These are phyloP conservation scores for Zeuzera pyrina DNA, from an alignment of 2,888 invertebrate genomes.

Conservation along the genomic window DNA sequence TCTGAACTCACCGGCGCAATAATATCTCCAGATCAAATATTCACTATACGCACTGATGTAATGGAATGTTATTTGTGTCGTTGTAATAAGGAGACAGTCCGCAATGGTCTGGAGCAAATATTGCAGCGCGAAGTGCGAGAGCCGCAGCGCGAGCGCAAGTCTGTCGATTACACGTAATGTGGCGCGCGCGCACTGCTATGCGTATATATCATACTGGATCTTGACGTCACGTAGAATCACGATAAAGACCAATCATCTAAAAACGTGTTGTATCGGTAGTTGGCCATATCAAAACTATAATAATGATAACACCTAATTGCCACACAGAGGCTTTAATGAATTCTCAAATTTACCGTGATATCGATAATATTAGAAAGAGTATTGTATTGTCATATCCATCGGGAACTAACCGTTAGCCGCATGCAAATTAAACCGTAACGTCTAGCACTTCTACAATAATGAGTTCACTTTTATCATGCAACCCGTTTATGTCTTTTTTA, in stretches of 20 bases:
- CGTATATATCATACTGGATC: constrained; percentile 47
- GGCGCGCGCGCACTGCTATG: constrained; percentile 43
- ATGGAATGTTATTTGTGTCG: constrained; percentile 20
- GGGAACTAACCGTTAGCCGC: no score
- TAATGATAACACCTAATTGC: no score
- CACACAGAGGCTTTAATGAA: no score
- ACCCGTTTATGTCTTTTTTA: no score
- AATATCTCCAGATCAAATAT: constrained; percentile 31
- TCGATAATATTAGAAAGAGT: no score
- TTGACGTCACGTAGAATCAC: constrained; percentile 43
- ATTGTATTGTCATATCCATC: no score
- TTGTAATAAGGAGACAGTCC: constrained; percentile 19
- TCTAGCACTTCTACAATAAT: no score
- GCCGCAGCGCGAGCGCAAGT: constrained; percentile 36
- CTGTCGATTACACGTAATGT: constrained; percentile 48
- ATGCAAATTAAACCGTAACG: no score
- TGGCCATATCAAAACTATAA: no score
- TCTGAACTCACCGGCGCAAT: constrained; percentile 34
- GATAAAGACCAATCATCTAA: constrained; percentile 22
- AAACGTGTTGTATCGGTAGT: no score
- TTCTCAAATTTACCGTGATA: no score
- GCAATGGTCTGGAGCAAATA: constrained; percentile 24
- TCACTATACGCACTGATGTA: constrained; percentile 39
- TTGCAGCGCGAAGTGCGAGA: constrained; percentile 31
- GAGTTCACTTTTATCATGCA: no score